A percentile compares a stretch with the other conserved stretches of the same genome.
Evolutionary conservation across 1,140 invertebrate genomes (phyloP).

Genomic region (Lepidurus couesii): DNA sequence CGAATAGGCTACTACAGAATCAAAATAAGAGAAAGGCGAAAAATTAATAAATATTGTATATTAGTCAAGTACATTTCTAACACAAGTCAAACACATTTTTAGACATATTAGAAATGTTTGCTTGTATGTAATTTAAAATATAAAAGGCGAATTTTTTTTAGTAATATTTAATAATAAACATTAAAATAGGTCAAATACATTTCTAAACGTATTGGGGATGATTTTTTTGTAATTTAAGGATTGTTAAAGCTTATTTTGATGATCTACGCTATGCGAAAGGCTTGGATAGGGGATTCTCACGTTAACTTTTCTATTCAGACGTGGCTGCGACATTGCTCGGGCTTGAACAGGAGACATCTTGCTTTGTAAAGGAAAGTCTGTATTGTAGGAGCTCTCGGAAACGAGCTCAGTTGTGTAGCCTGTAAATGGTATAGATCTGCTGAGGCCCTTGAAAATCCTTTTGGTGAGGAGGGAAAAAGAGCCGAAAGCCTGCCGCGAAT

Average conservation of each 20-base stretch:
- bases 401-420: background rate
- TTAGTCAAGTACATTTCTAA: no score
- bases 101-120: background rate
- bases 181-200: background rate
- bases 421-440: constrained; percentile 15
- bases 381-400: background rate
- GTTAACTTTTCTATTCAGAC: background rate
- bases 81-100: background rate
- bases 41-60: background rate
- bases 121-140: no score
- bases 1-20: background rate
- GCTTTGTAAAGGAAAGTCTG: background rate
- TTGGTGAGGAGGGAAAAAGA: background rate
- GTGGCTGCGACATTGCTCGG: background rate
- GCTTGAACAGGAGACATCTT: background rate
- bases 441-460: constrained; percentile 6
- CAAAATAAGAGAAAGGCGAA: background rate
- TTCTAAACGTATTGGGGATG: background rate
- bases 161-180: no score
- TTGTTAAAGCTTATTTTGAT: background rate
- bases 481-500: background rate
- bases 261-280: background rate
- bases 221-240: background rate
- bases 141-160: no score
- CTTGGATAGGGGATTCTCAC: background rate